Conservation (phyloP, 2,797 vertebrate genomes). For the Zenarchopterus dispar region DNA sequence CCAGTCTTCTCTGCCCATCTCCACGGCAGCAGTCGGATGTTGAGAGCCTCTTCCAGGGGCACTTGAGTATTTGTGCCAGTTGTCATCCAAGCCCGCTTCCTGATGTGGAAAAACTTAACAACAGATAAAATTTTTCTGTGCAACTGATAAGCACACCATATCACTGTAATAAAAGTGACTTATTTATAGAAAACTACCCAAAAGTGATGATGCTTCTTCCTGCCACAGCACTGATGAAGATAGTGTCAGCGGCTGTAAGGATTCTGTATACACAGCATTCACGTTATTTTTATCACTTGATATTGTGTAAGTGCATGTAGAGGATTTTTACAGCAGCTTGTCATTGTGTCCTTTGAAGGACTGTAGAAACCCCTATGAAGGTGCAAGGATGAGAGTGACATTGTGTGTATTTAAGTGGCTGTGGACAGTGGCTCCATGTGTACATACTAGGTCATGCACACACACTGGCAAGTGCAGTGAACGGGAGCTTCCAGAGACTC, state of each 20-base stretch:
- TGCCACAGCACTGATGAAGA: slow-evolving; percentile 1
- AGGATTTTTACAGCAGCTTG: neutral
- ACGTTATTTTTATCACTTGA: slow-evolving; percentile 14
- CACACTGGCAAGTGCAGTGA: slow-evolving; percentile 27
- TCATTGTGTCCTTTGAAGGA: slow-evolving; percentile 4
- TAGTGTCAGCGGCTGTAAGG: neutral
- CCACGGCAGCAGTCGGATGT: slow-evolving; percentile 26
- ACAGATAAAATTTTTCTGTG: neutral
- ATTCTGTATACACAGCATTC: slow-evolving; percentile 1
- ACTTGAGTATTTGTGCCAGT: slow-evolving; percentile 6
- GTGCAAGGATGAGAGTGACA: neutral
- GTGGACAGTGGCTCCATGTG: slow-evolving; percentile 7
- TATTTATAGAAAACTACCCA: no score
- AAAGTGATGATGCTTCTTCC: neutral
- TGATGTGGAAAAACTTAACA: neutral
- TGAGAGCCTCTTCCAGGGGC: slow-evolving; percentile 41
- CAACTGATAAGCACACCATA: neutral
- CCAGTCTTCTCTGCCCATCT: slow-evolving; percentile 17
- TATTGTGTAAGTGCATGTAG: slow-evolving; percentile 13
- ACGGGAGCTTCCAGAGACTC: slow-evolving; percentile 38
- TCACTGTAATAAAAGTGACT: no score
- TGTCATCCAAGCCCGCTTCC: slow-evolving; percentile 1
- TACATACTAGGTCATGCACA: slow-evolving; percentile 18
- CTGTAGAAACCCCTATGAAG: neutral
- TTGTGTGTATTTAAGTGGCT: slow-evolving; percentile 21